Evolutionary conservation across 2,797 vertebrate species (phyloP), one percentile per base, ranked within the genome.

Genomic region (Falco rusticolus): DNA sequence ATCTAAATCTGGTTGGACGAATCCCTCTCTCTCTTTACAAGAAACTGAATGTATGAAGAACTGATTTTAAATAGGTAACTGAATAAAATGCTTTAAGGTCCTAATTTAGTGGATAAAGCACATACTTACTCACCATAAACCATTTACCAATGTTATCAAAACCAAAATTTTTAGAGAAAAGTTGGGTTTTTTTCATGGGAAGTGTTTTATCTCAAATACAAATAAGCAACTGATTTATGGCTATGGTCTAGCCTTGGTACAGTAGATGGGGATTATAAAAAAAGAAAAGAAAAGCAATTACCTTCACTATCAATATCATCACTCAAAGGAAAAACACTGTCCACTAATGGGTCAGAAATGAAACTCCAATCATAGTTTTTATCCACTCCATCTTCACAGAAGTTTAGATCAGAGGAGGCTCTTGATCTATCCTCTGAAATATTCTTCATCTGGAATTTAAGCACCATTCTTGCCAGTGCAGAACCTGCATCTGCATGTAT

Each of bases 301-400:
- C 99, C 99, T 89, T 99, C 99, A 39, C 98, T 99, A 95, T 99
- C 99, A 92, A 98, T 66, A 86, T 99, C 99, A 72, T 99, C 99
- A 61, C 95, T 98, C 47, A 96, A 95, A 47, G 97, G 94, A 77
- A 98, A 98, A 78, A 98, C 93, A 76, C 93, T 88, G 93, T 99
- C 99, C 21, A 99, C 98, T 70, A 97, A 94, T 43, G 97, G 96
- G 26, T 98, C 98, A 13, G 98, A 98, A 69, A 98, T 87, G 48
- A 98, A 98, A 91, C 94, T 96, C 97, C 98, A 98, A 13, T 99
- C 99, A n/a, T 97, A 98, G 29, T 97, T 98, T 96, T 98, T 99
- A 43, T 99, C 98, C n/a, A 98, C 96, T 12, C 98, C 96, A 87
- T 99, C 99, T 70, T 98, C 99, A 19, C 97, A 97, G 39, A 97